phyloP scores from a whole-genome alignment of 2,113 vertebrate species.

The Pogonocichla stellata region DNA sequence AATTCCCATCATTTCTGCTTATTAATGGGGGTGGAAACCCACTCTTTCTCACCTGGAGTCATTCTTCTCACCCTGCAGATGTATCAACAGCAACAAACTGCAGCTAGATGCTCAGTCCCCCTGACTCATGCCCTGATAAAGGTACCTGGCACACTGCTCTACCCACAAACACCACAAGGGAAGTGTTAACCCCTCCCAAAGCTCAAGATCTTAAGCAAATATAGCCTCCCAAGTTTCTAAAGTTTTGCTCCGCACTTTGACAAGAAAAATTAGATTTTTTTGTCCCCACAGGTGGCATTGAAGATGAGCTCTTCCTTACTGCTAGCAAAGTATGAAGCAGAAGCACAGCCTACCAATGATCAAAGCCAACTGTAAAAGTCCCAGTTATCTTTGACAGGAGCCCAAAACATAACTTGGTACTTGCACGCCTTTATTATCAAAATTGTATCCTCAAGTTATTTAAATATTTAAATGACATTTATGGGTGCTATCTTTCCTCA shows the following conservation, averaged over 20 bases:
- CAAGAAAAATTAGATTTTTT: background rate
- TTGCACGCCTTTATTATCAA: background rate
- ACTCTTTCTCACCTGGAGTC: background rate
- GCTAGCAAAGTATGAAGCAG: background rate
- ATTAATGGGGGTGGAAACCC: background rate
- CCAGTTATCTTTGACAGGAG: background rate
- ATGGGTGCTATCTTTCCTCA: background rate
- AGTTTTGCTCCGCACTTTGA: background rate
- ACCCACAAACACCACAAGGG: background rate
- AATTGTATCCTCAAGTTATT: background rate
- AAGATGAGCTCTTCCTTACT: background rate
- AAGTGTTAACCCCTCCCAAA: too few species aligned
- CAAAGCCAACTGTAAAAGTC: background rate
- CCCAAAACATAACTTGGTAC: background rate
- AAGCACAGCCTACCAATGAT: background rate
- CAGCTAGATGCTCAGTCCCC: background rate
- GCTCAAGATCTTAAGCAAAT: background rate
- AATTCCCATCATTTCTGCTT: background rate
- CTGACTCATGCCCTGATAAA: background rate
- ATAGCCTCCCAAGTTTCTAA: background rate
- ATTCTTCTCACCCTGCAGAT: background rate
- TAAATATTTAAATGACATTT: conserved; percentile 39
- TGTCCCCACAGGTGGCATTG: background rate
- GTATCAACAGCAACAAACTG: background rate
- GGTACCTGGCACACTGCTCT: background rate